These are phyloP conservation scores for Synanthedon andrenaeformis DNA, from an alignment of 2,888 invertebrate species.

Conservation along the genomic window DNA sequence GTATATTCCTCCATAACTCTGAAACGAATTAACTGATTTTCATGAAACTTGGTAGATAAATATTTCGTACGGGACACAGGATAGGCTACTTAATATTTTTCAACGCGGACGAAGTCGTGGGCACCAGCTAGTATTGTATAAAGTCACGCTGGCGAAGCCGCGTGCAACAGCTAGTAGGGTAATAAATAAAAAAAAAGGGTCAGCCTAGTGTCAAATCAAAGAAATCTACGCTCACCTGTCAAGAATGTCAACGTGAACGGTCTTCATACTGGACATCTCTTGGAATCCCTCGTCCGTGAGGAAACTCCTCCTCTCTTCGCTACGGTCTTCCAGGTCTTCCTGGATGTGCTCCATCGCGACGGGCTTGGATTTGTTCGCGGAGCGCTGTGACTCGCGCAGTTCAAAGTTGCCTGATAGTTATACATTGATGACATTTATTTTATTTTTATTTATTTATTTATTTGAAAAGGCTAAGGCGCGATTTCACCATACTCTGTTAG, in stretches of 20 bases:
- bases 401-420: conserved; percentile 44
- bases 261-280: conserved; percentile 45
- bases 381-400: conserved; percentile 37
- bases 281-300: conserved; percentile 58
- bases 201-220: neutral
- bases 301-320: conserved; percentile 29
- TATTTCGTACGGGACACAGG: too few species aligned
- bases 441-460: too few species aligned
- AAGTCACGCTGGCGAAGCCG: too few species aligned
- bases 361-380: conserved; percentile 31
- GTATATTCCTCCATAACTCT: too few species aligned
- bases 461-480: too few species aligned
- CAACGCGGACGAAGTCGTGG: too few species aligned
- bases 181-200: neutral
- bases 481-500: too few species aligned
- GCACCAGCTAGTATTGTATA: too few species aligned
- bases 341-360: conserved; percentile 35
- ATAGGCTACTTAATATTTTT: too few species aligned
- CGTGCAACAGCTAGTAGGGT: too few species aligned
- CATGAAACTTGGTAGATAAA: too few species aligned
- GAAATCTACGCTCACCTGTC: conserved; percentile 27
- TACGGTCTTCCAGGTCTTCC: conserved; percentile 29
- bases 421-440: neutral
- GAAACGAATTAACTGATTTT: too few species aligned
- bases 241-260: conserved; percentile 32